Base-by-base conservation (phyloP, 1,140 invertebrate genomes). In the Drusus annulatus region DNA sequence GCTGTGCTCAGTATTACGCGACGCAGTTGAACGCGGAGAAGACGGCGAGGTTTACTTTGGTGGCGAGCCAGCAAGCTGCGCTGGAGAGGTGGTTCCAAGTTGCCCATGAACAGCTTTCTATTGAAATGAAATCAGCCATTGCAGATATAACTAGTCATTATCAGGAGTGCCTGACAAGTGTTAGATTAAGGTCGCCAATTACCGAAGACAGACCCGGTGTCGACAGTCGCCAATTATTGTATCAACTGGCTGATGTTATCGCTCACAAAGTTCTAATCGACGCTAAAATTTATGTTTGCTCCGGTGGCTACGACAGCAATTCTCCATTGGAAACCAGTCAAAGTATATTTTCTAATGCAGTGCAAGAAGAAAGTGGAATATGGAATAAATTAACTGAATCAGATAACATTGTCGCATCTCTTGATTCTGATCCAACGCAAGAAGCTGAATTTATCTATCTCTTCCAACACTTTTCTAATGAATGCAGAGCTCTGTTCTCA, bases 221-320 rank as follows among this genome's bases (percentile, higher is more conserved):
- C 80, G 85, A 91, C 87, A 91, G 88, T 87, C 89, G 90, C 52
- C 90, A 89, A 28, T 85, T 93, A n/a, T 85, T 95, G 79, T 87
- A 89, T 21, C 92, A 94, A 85, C 94, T 94, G 85, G 93, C 94
- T 21, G 94, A 95, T 86, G 90, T 95, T 56, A 90, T 95, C 51
- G 94, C 94, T 31, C 94, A 95, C 78, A 95, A 95, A 85, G 93
- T 94, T 51, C 88, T 95, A 45, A 91, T 95, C 23, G 94, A 95
- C 86, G 93, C 94, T 36, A 83, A 83, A 62, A 83, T 83, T 36
- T 81, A 52, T 65, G 74, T 83, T 73, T 83, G 82, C 51, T 76
- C 82, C 15, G 80, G 82, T 56, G 78, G 80, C n/a, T 81, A 69
- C 58, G 75, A 83, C 51, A 58, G 28, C 31, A 63, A 60, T 15